Conservation (phyloP, 2,888 invertebrate species). For the Melikaiella ostensackeni region DNA sequence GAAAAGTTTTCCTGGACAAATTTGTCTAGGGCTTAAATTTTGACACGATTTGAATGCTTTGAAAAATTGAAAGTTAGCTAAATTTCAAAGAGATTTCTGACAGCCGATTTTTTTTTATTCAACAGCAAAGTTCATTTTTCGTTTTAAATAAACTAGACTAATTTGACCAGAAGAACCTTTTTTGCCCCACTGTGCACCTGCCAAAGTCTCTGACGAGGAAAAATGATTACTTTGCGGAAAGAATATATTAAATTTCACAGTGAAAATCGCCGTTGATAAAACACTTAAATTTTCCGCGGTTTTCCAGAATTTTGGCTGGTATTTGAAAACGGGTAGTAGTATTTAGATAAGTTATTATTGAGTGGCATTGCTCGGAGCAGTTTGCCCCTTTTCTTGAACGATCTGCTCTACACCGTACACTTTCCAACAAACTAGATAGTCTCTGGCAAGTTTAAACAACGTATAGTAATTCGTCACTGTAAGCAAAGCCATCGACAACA, state of each 20-base stretch:
- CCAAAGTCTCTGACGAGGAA: constrained; percentile 7
- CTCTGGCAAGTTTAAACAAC: constrained; percentile 91
- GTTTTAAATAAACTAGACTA: too few relatives aligned
- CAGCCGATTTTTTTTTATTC: too few relatives aligned
- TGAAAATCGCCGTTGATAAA: not conserved
- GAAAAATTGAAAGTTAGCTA: too few relatives aligned
- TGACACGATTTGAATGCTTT: too few relatives aligned
- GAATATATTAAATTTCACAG: not conserved
- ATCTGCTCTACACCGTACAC: constrained; percentile 87
- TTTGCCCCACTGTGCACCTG: not conserved
- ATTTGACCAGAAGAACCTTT: too few relatives aligned
- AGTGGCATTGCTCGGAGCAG: constrained; percentile 25
- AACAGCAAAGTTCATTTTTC: too few relatives aligned
- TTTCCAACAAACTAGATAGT: constrained; percentile 89
- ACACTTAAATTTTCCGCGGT: not conserved
- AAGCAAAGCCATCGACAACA: constrained; percentile 90
- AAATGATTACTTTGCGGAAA: not conserved
- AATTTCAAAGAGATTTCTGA: too few relatives aligned
- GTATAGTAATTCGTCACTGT: constrained; percentile 95
- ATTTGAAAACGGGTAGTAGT: constrained; percentile 36
- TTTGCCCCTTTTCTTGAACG: constrained; percentile 81
- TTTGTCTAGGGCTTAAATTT: too few relatives aligned
- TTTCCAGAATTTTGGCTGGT: constrained; percentile 5
- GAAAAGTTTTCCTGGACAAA: too few relatives aligned
- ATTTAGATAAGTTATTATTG: constrained; percentile 20